Percentiles rank a stretch among this genome's conserved stretches.
Conservation (phyloP, 1,140 invertebrate species). For the Spodoptera litura region DNA sequence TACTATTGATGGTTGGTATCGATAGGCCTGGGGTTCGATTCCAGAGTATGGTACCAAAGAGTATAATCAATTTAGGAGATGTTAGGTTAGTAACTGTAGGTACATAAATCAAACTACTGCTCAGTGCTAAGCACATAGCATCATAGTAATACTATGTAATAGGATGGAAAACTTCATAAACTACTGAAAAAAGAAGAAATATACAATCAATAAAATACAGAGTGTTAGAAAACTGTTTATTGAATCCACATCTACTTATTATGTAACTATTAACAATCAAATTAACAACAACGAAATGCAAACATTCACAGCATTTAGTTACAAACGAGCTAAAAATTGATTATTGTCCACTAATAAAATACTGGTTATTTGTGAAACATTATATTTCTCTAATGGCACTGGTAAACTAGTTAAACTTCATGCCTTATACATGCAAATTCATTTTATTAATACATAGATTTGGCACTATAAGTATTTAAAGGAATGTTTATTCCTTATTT, state of each 20-base stretch:
- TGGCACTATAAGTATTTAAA: conserved; percentile 28
- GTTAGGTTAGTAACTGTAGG: too few species aligned
- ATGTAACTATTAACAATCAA: conserved; percentile 51
- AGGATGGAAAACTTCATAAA: too few species aligned
- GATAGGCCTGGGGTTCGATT: too few species aligned
- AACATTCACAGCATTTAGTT: conserved; percentile 46
- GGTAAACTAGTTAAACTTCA: conserved; percentile 20
- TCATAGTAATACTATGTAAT: too few species aligned
- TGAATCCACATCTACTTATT: conserved; percentile 46
- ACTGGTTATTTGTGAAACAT: conserved; percentile 27
- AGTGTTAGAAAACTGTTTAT: conserved; percentile 41
- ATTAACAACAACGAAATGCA: conserved; percentile 54
- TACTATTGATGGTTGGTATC: too few species aligned
- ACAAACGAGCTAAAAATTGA: conserved; percentile 29
- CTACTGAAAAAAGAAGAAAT: too few species aligned
- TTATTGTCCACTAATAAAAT: conserved; percentile 41
- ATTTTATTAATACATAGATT: conserved; percentile 34
- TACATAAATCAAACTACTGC: too few species aligned
- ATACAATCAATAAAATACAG: not conserved
- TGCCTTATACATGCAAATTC: conserved; percentile 5
- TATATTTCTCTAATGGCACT: conserved; percentile 39
- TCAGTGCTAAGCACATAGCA: too few species aligned
- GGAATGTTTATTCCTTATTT: conserved; percentile 6
- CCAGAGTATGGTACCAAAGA: too few species aligned
- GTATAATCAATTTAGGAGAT: too few species aligned